Evolutionary conservation across 2,888 invertebrate species (phyloP).

Genomic region (Pristionchus arcanus): DNA sequence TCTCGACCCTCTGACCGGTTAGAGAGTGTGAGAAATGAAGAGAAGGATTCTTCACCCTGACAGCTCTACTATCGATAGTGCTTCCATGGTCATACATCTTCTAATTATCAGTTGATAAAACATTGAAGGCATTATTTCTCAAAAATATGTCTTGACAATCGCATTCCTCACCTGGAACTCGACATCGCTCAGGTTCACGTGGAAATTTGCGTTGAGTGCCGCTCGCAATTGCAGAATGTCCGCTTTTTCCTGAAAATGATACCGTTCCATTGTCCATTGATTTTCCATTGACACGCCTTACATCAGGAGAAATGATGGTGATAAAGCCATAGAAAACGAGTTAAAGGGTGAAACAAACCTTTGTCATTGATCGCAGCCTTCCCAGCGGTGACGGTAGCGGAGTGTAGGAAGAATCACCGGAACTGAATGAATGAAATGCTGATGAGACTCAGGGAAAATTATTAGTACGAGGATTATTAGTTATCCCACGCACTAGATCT

Average conservation of each 20-base stretch:
- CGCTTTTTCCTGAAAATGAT: constrained; percentile 79
- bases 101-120: too few relatives aligned
- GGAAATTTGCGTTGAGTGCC: constrained; percentile 80
- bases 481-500: neutral
- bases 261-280: too few relatives aligned
- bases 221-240: constrained; percentile 81
- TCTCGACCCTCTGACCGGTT: too few relatives aligned
- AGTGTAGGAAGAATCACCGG: constrained; percentile 80
- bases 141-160: too few relatives aligned
- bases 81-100: too few relatives aligned
- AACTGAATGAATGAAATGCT: constrained; percentile 60
- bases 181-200: constrained; percentile 80
- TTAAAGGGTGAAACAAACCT: constrained; percentile 53
- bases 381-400: constrained; percentile 82
- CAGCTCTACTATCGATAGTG: too few relatives aligned
- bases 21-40: too few relatives aligned
- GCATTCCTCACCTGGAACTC: constrained; percentile 81
- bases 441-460: neutral
- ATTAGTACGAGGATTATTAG: neutral
- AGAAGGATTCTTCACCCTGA: too few relatives aligned
- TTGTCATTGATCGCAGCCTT: constrained; percentile 81
- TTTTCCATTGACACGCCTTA: too few relatives aligned
- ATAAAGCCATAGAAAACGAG: too few relatives aligned
- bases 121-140: too few relatives aligned
- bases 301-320: too few relatives aligned